phyloP scores from a whole-genome alignment of 2,888 invertebrate species.

The Cremastobaeus sp. region DNA sequence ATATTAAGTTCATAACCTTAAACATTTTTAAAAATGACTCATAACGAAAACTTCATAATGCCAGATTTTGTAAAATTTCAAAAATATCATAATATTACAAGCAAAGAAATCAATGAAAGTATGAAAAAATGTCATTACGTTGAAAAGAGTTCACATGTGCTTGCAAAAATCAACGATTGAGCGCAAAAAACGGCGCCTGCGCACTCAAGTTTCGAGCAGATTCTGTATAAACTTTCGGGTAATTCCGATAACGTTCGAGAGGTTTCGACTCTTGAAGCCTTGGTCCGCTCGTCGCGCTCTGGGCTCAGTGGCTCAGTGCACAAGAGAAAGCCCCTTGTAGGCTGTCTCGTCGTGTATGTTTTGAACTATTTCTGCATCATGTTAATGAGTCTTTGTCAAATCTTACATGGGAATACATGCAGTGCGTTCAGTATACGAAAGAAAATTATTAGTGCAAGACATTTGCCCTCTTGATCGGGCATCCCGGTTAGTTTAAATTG shows the following conservation, averaged over 20 bases:
- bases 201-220: too few species aligned
- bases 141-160: too few species aligned
- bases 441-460: slow-evolving; percentile 86
- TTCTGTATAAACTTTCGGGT: background rate
- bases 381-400: slow-evolving; percentile 86
- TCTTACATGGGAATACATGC: slow-evolving; percentile 85
- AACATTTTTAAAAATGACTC: too few species aligned
- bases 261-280: background rate
- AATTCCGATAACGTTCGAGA: background rate
- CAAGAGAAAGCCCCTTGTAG: slow-evolving; percentile 73
- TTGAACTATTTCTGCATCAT: slow-evolving; percentile 79
- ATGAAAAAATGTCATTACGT: too few species aligned
- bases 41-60: too few species aligned
- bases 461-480: slow-evolving; percentile 89
- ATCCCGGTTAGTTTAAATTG: slow-evolving; percentile 81
- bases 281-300: background rate
- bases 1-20: too few species aligned
- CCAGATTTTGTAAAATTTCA: too few species aligned
- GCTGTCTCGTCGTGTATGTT: slow-evolving; percentile 77
- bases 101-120: too few species aligned
- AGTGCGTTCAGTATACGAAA: slow-evolving; percentile 84
- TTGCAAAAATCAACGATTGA: too few species aligned
- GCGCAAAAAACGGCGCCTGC: too few species aligned
- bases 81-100: too few species aligned
- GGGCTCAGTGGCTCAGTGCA: slow-evolving; percentile 64